A percentile compares a stretch with the other conserved stretches of the same genome.
Evolutionary conservation across 1,140 invertebrate species (phyloP).

Genomic region (Carposina sasakii): DNA sequence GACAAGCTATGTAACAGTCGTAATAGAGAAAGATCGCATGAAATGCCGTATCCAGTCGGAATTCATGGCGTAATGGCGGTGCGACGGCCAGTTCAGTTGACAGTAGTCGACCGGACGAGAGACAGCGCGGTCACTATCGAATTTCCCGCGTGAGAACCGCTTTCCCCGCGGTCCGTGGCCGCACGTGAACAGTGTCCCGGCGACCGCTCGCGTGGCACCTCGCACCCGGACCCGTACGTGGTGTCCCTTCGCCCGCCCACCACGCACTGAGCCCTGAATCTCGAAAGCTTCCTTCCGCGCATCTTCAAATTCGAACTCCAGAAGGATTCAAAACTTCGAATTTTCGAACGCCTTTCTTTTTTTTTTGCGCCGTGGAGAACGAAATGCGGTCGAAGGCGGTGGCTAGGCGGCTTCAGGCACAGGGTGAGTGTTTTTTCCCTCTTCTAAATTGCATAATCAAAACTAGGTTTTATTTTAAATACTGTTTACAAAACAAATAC

Average conservation of each 20-base stretch:
- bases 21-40: too few species aligned
- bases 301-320: conserved; percentile 32
- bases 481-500: too few species aligned
- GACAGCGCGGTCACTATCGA: conserved; percentile 63
- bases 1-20: too few species aligned
- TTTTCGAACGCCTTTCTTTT: conserved; percentile 44
- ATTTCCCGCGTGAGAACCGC: conserved; percentile 68
- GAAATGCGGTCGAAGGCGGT: conserved; percentile 74
- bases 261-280: conserved; percentile 42
- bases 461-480: conserved; percentile 12
- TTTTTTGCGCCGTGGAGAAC: conserved; percentile 36
- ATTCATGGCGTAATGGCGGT: conserved; percentile 3
- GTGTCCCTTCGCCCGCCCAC: conserved; percentile 32
- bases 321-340: conserved; percentile 45
- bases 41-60: not conserved
- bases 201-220: conserved; percentile 65
- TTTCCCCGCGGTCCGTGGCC: conserved; percentile 60
- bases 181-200: conserved; percentile 67
- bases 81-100: conserved; percentile 24
- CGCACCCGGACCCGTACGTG: conserved; percentile 36
- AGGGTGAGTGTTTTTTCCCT: conserved; percentile 58
- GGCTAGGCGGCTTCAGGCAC: conserved; percentile 69
- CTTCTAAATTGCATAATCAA: conserved; percentile 15
- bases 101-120: conserved; percentile 49
- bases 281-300: conserved; percentile 48